Percentiles rank a stretch among this genome's conserved stretches.
phyloP scores from a whole-genome alignment of 2,113 vertebrate genomes.

The Andinoacara biseriatus region DNA sequence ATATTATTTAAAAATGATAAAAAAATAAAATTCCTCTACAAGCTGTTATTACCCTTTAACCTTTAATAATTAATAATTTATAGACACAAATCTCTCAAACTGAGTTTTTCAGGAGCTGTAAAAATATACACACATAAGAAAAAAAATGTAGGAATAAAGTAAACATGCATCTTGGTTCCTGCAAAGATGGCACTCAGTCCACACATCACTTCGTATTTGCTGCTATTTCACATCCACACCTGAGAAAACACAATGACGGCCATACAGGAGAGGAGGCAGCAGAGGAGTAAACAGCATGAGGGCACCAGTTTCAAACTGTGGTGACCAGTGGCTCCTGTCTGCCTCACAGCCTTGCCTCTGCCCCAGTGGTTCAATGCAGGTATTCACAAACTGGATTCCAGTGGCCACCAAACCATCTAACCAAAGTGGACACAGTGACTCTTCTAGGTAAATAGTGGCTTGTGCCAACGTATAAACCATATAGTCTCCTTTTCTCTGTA shows the following conservation, averaged over 20 bases:
- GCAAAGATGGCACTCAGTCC: conserved; percentile 57
- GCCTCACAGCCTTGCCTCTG: conserved; percentile 61
- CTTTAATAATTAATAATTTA: conserved; percentile 38
- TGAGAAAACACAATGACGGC: conserved; percentile 73
- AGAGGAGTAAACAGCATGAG: conserved; percentile 71
- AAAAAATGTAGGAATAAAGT: conserved; percentile 47
- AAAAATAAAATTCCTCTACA: conserved; percentile 31
- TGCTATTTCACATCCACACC: conserved; percentile 71
- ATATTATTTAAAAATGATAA: conserved; percentile 12
- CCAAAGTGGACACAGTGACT: conserved; percentile 72
- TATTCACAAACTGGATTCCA: conserved; percentile 79
- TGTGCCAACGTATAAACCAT: conserved; percentile 49
- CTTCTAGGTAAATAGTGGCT: conserved; percentile 76
- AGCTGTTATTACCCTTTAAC: not conserved
- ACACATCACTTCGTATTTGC: conserved; percentile 74
- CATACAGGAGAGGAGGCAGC: conserved; percentile 65
- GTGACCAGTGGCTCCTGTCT: conserved; percentile 77
- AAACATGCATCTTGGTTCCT: conserved; percentile 49
- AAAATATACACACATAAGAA: conserved; percentile 41
- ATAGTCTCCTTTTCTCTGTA: not conserved
- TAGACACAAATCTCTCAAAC: not conserved
- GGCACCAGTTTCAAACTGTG: conserved; percentile 77
- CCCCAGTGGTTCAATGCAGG: conserved; percentile 74
- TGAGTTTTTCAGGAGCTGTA: conserved; percentile 43
- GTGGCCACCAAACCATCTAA: conserved; percentile 71